These are phyloP conservation scores for Leptocoma aspasia DNA, from an alignment of 2,113 vertebrate genomes.

Conservation along the genomic window DNA sequence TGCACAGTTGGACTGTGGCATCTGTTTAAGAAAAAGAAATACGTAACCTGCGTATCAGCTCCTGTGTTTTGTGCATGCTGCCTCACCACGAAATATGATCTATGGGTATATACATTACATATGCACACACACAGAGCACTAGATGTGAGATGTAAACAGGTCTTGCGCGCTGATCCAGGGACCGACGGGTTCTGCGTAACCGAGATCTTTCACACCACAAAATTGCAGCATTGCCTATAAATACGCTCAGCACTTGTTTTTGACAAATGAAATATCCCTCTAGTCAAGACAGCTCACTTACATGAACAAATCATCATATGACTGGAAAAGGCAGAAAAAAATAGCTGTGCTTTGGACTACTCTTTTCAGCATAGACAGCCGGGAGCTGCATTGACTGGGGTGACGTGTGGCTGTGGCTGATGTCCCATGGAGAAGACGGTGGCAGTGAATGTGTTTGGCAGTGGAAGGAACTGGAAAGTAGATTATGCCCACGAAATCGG, in stretches of 20 bases:
- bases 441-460: background rate
- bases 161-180: background rate
- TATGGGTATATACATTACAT: background rate
- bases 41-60: rapidly evolving
- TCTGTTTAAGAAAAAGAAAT: background rate
- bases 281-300: background rate
- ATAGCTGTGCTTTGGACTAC: background rate
- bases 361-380: background rate
- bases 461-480: background rate
- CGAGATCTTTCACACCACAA: background rate
- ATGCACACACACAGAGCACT: background rate
- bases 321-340: background rate
- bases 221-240: background rate
- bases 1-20: background rate
- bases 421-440: background rate
- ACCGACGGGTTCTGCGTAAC: background rate
- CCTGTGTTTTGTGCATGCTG: background rate
- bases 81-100: background rate
- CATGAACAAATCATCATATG: conserved; percentile 1
- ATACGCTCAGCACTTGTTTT: background rate
- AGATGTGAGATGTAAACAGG: background rate
- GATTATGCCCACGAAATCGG: background rate
- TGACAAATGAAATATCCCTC: background rate
- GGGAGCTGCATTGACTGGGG: background rate
- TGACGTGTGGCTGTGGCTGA: rapidly evolving